These are phyloP conservation scores for Ondatra zibethicus DNA, from an alignment of 2,113 vertebrate genomes.

Conservation along the genomic window DNA sequence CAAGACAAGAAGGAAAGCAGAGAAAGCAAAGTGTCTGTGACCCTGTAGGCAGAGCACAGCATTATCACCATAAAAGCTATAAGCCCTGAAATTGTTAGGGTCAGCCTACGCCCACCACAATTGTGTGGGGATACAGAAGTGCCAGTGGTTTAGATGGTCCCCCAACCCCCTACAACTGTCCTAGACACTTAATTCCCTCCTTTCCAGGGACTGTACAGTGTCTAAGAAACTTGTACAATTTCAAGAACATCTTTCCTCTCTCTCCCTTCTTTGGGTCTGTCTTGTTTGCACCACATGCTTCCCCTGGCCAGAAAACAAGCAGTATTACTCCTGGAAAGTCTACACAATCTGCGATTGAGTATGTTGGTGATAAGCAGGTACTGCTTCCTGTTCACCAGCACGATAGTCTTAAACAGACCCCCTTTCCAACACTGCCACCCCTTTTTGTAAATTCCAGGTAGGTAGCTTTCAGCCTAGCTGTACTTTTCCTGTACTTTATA, in stretches of 20 bases:
- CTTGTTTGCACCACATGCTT: not conserved
- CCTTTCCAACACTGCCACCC: not conserved
- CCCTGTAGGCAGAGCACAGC: not conserved
- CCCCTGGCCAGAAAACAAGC: not conserved
- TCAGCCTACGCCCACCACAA: not conserved
- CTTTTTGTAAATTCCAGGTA: not conserved
- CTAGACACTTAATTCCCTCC: not conserved
- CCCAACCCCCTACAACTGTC: not conserved
- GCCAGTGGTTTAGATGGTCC: not conserved
- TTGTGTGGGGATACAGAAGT: not conserved
- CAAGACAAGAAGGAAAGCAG: not conserved
- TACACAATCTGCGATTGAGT: not conserved
- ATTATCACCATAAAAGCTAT: not conserved
- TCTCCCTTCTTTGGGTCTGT: not conserved
- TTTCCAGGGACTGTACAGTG: not conserved
- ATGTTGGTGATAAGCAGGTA: not conserved
- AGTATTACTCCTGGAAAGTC: conserved; percentile 16
- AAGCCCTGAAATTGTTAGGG: not conserved
- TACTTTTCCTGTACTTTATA: conserved; percentile 44
- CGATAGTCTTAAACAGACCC: not conserved
- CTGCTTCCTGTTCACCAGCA: not conserved
- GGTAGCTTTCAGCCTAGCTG: conserved; percentile 17
- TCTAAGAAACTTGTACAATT: not conserved
- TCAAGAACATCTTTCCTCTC: not conserved
- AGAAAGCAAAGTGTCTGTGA: not conserved